Percentiles rank a stretch among this genome's conserved stretches.
Evolutionary conservation across 2,113 vertebrate genomes (phyloP).

Genomic region (Megaleporinus macrocephalus): DNA sequence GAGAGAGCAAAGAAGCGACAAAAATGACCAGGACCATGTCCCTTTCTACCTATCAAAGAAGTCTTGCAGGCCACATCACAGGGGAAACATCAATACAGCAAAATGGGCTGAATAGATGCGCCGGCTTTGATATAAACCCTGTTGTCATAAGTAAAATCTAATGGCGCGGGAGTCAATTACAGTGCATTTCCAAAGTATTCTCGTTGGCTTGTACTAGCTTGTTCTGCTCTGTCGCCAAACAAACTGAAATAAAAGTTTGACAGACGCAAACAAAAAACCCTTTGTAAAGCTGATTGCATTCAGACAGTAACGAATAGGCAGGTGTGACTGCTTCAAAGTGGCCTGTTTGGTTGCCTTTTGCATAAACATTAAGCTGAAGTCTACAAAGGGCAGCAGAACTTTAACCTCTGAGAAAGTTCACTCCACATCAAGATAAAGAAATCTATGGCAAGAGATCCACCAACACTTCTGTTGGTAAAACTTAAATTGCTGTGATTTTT

Average conservation of each 20-base stretch:
- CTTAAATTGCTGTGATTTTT: too few relatives aligned
- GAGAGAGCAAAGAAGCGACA: slow-evolving; percentile 16
- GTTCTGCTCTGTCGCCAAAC: slow-evolving; percentile 38
- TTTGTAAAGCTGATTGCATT: slow-evolving; percentile 41
- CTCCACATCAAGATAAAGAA: slow-evolving; percentile 38
- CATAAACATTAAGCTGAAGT: slow-evolving; percentile 39
- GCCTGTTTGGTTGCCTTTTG: slow-evolving; percentile 31
- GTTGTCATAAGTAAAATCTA: slow-evolving; percentile 55
- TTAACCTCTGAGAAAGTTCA: slow-evolving; percentile 42
- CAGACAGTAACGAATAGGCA: slow-evolving; percentile 48
- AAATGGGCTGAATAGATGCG: slow-evolving; percentile 44
- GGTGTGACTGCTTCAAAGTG: slow-evolving; percentile 50
- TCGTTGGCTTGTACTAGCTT: slow-evolving; percentile 38
- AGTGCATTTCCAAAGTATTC: slow-evolving; percentile 41
- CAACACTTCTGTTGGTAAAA: slow-evolving; percentile 15
- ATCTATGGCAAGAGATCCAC: slow-evolving; percentile 17
- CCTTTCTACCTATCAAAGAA: slow-evolving; percentile 24
- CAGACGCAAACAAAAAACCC: slow-evolving; percentile 51
- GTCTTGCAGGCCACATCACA: slow-evolving; percentile 50
- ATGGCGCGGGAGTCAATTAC: slow-evolving; percentile 55
- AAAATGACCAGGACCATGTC: slow-evolving; percentile 21
- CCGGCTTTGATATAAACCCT: slow-evolving; percentile 50
- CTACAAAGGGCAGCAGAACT: slow-evolving; percentile 37
- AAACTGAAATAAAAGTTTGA: slow-evolving; percentile 48
- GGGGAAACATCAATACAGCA: slow-evolving; percentile 61